Evolutionary conservation across 2,888 invertebrate species (phyloP).

Genomic region (Tipula vernalis): DNA sequence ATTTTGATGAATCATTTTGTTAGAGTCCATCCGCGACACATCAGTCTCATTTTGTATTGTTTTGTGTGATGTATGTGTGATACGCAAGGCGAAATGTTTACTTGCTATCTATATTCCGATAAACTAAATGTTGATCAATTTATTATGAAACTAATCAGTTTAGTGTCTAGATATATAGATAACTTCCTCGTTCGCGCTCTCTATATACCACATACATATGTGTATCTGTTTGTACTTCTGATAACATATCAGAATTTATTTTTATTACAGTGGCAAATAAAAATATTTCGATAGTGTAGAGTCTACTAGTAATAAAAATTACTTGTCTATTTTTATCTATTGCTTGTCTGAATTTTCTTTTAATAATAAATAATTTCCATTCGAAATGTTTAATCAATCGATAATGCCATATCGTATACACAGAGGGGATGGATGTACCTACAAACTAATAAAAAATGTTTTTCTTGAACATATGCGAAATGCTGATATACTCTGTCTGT

Average conservation of each 20-base stretch:
- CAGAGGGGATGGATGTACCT: too few relatives aligned
- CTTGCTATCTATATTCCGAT: background rate
- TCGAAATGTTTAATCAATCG: background rate
- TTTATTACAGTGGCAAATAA: background rate
- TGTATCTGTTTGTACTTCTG: background rate
- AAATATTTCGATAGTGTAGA: background rate
- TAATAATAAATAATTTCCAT: background rate
- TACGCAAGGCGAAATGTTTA: background rate
- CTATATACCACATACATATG: too few relatives aligned
- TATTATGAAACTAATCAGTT: background rate
- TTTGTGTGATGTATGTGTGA: background rate
- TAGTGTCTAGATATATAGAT: background rate
- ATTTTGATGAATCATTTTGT: background rate
- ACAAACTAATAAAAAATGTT: too few relatives aligned
- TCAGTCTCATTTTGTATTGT: background rate
- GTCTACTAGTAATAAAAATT: background rate
- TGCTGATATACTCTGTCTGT: background rate
- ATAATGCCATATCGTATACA: background rate
- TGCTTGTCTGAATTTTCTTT: background rate
- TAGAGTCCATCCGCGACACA: background rate
- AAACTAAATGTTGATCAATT: background rate
- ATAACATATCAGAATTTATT: background rate
- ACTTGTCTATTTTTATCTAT: background rate
- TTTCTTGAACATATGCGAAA: too few relatives aligned
- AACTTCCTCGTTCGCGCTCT: background rate